Evolutionary conservation across 2,888 invertebrate species (phyloP), one percentile per base, ranked within the genome.

Genomic region (Lamellibrachia satsuma): DNA sequence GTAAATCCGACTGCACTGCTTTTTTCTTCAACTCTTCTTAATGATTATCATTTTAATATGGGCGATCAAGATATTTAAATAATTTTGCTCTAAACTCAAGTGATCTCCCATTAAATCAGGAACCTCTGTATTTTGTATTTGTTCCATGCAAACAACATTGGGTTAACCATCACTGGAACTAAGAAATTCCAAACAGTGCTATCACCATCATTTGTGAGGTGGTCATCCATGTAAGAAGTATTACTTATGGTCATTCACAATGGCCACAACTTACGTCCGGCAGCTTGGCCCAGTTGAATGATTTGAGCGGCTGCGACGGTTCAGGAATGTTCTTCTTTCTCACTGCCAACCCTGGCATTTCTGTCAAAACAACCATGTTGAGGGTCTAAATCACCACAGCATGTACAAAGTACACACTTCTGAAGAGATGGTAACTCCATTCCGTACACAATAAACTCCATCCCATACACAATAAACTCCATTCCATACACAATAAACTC

Each of bases 231-330:
- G 39, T 39, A 22, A 75, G n/a, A 75, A 4, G 22, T n/a, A 22
- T 22, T 22, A 22, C 0, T 22, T 22, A 3, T 52, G 2, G 8
- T 91, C 75, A 51, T 27, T 39, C n/a, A 7, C n/a, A 91, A 27
- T 9, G 52, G n/a, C 15, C 15, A 75, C 27, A 51, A 92, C 51
- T 57, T 39, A 57, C n/a, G 27, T 92, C 75, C n/a, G 75, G 75
- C 15, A 75, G 75, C n/a, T 75, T 75, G 75, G 98, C 98, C 99
- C 99, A 99, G 97, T 99, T 99, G 97, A 99, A 98, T 92, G 99
- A 98, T 96, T 99, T 99, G 92, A 99, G 97, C 0, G 99, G 98
- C 96, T 98, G 98, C 7, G 98, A 97, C 0, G 99, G 98, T 95
- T 98, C 98, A 15, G 99, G 99, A 93, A 99, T 98, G 96, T 99